Base-by-base conservation (phyloP, 2,888 invertebrate genomes). In the Leucophenga montana region DNA sequence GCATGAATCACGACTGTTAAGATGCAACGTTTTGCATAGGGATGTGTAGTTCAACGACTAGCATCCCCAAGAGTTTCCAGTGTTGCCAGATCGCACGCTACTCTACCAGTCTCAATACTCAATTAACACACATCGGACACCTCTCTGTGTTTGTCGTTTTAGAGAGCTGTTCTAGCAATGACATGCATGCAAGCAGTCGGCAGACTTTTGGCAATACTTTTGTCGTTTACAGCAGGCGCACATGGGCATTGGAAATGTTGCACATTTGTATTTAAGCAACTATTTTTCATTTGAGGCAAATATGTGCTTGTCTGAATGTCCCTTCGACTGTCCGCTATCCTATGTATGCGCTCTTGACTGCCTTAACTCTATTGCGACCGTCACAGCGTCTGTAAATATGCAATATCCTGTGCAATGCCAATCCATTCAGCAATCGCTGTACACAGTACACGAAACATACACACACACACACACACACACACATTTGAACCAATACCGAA, bases 371-470 rank as follows among this genome's bases (percentile, higher is more conserved):
- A n/a, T 22, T 16, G 48, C 20, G 27, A 39, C 18, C 9, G 31
- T 31, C 50, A 27, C 14, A 39, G 39, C 65, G 72, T 74, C 74
- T 68, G 79, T 74, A 78, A 80, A 84, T 81, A 83, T 82, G 82
- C 82, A 84, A 84, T 82, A 84, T 82, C 83, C 82, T 84, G 84
- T 76, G 75, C 67, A 74, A 20, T 16, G n/a, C 33, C 6, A 0
- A 27, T n/a, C 73, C 78, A 68, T 69, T 66, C 46, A 27, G 59
- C 62, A 64, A 48, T 27, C 62, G 62, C 46, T 16, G 50, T 13
- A 50, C 6, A 48, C 57, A 57, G 2, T 13, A 22, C 54, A 54
- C 8, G 22, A 18, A 56, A 39, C 14, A 66, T 44, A 56, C 54
- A 56, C 66, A 54, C 44, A 18, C 39, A 33, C 33, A 33, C 33